Conservation (phyloP, 2,113 vertebrate species). For the Mionectes macconnelli region DNA sequence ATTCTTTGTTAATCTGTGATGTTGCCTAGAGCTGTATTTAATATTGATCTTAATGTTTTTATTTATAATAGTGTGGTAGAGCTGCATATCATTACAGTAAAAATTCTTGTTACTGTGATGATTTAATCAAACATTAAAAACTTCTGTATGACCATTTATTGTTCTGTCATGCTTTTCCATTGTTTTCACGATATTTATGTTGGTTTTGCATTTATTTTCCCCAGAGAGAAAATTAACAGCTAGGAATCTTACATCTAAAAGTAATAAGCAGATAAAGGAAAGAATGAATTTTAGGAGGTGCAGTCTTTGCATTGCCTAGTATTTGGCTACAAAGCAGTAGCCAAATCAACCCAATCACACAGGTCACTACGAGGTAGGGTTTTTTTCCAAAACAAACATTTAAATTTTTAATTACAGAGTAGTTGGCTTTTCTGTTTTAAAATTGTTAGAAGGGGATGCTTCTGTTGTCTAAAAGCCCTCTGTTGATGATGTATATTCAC, state of each 20-base stretch:
- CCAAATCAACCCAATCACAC: neutral
- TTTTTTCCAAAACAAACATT: neutral
- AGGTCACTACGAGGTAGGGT: rapidly evolving
- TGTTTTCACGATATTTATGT: neutral
- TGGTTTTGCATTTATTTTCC: neutral
- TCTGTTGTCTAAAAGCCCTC: neutral
- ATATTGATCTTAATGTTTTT: conserved; percentile 83
- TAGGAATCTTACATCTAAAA: neutral
- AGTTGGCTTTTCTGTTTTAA: neutral
- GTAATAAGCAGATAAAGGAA: neutral
- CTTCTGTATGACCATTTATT: conserved; percentile 66
- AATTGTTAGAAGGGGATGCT: neutral
- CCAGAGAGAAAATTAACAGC: neutral
- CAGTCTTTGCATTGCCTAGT: neutral
- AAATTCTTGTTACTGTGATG: conserved; percentile 84
- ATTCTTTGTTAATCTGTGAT: conserved; percentile 83
- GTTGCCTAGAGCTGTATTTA: conserved; percentile 87
- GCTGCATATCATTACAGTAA: conserved; percentile 87
- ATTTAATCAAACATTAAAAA: conserved; percentile 87
- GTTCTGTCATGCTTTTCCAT: conserved; percentile 38
- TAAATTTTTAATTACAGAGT: neutral
- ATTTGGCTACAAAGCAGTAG: neutral
- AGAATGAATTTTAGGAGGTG: neutral
- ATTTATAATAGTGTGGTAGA: conserved; percentile 92
- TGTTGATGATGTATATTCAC: neutral